Percentiles rank a stretch among this genome's conserved stretches.
phyloP scores from a whole-genome alignment of 2,797 vertebrate species.

The Pelodytes ibericus region DNA sequence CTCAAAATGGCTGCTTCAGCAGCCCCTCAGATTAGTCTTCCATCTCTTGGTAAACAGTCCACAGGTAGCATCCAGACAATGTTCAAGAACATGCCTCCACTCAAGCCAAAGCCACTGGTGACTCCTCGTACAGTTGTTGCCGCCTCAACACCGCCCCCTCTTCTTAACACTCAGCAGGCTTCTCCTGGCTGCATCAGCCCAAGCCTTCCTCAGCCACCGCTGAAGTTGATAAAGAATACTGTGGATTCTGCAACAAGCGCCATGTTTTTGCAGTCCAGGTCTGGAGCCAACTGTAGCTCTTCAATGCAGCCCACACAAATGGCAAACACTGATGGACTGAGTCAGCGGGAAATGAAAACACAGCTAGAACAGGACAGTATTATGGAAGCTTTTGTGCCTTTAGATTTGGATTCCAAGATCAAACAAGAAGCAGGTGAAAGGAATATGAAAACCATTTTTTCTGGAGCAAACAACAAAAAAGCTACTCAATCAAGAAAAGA shows the following conservation, averaged over 20 bases:
- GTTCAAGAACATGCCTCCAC: constrained; percentile 87
- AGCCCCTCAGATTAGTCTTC: constrained; percentile 85
- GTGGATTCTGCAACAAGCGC: constrained; percentile 69
- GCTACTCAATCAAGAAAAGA: constrained; percentile 76
- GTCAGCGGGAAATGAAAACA: constrained; percentile 73
- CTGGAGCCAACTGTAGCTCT: constrained; percentile 62
- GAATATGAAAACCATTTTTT: constrained; percentile 75
- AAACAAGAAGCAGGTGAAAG: constrained; percentile 86
- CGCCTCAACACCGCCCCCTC: constrained; percentile 85
- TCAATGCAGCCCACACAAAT: constrained; percentile 65
- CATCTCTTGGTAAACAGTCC: constrained; percentile 78
- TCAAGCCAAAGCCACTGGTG: constrained; percentile 93
- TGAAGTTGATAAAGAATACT: constrained; percentile 77
- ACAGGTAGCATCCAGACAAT: constrained; percentile 72
- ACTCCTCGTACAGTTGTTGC: constrained; percentile 86
- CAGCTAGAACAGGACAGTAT: constrained; percentile 86
- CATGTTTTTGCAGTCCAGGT: constrained; percentile 64
- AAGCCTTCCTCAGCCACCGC: constrained; percentile 82
- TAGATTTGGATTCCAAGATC: constrained; percentile 81
- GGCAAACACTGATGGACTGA: constrained; percentile 67
- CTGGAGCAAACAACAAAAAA: constrained; percentile 73
- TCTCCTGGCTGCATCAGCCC: constrained; percentile 92
- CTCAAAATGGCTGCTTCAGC: constrained; percentile 88
- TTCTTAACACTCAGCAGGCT: constrained; percentile 89
- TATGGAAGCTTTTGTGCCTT: constrained; percentile 81